A percentile compares a stretch with the other conserved stretches of the same genome.
phyloP scores from a whole-genome alignment of 1,140 invertebrate species.

The Ceratosolen fusciceps region DNA sequence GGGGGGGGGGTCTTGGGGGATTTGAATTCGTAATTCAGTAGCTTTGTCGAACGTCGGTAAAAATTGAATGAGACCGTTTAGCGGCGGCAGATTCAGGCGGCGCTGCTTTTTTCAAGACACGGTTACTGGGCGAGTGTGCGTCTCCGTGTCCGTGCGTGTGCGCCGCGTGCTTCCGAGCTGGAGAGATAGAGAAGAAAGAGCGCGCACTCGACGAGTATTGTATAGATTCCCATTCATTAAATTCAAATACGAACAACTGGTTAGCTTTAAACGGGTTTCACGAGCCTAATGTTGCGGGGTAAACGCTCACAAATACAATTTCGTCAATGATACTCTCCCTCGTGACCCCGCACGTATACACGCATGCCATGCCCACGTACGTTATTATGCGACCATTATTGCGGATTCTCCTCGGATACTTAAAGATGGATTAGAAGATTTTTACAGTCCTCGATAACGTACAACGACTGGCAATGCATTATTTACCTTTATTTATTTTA shows the following conservation, averaged over 20 bases:
- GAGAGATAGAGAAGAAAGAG: not conserved
- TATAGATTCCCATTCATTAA: conserved; percentile 39
- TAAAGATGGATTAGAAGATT: too few species aligned
- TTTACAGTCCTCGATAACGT: too few species aligned
- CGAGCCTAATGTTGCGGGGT: not conserved
- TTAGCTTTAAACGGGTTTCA: conserved; percentile 28
- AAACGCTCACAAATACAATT: too few species aligned
- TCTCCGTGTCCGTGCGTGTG: not conserved
- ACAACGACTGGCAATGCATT: too few species aligned
- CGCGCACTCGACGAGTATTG: not conserved
- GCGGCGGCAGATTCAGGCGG: conserved; percentile 38
- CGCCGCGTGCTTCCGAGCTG: too few species aligned
- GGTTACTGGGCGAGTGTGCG: not conserved
- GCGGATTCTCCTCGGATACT: too few species aligned
- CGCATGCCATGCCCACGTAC: too few species aligned
- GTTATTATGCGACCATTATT: too few species aligned
- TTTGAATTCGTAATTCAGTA: conserved; percentile 67
- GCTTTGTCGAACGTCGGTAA: conserved; percentile 62
- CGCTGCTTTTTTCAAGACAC: conserved; percentile 7
- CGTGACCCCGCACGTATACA: too few species aligned
- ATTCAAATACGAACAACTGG: conserved; percentile 29
- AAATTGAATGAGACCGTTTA: conserved; percentile 67
- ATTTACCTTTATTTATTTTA: too few species aligned
- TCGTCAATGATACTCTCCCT: too few species aligned
- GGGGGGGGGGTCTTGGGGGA: too few species aligned